Base-by-base conservation (phyloP, 2,113 vertebrate genomes). In the Aptenodytes patagonicus region DNA sequence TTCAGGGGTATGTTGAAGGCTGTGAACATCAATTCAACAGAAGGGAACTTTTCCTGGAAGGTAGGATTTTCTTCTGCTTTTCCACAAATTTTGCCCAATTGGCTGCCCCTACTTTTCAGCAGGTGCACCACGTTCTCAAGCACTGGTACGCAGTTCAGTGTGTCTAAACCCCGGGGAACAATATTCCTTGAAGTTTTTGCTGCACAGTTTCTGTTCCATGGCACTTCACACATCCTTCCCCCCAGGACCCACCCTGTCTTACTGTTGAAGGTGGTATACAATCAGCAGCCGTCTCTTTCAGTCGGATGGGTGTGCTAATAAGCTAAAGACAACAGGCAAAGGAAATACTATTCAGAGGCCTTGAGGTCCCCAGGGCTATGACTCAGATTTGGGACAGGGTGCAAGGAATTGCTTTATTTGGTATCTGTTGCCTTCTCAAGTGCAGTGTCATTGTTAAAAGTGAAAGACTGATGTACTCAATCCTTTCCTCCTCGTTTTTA, bases 331-430 rank as follows among this genome's bases (percentile, higher is more conserved):
- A 92, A 92, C 83, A 91, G 69, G 80, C 83, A 93, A 44, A 93
- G 96, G 89, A 95, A 97, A 86, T 90, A 28, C 69, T 90, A 84
- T 93, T 90, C 90, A 93, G 80, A 90, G 47, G 55, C 90, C 80
- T 70, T 26, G 89, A 89, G 68, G 14, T 96, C 92, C 83, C 94
- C 13, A n/a, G 68, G 69, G 85, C 83, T 93, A 81, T 97, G 96
- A 95, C 80, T 97, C 97, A 96, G 87, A 79, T 90, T 96, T 93
- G 87, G 84, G 76, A 71, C 85, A 91, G 72, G 88, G 96, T 92
- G 87, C 81, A 38, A 95, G 83, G 72, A 92, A 95, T 95, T 92
- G 54, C 94, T 97, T 97, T 95, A 87, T 95, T 95, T 97, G 94
- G 90, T 95, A 69, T 93, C 76, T 51, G 25, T 8, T 71, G 65